Base-by-base conservation (phyloP, 1,140 invertebrate genomes). In the Cryptotermes secundus region DNA sequence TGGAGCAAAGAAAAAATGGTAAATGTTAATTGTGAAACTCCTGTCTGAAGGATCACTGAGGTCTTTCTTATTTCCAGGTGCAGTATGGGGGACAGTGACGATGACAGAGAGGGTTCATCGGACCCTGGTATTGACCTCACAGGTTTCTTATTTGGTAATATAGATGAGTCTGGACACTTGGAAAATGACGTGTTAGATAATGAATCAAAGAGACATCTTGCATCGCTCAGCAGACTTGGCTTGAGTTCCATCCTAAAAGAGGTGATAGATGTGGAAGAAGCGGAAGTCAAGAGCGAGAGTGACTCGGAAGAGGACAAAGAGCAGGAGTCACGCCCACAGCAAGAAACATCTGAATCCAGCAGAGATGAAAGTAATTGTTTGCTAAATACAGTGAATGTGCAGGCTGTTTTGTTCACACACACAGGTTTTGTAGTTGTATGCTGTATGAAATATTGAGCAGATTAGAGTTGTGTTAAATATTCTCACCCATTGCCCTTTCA, bases 91-190 rank as follows among this genome's bases (percentile, higher is more conserved):
- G n/a, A n/a, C n/a, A n/a, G n/a, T n/a, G n/a, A n/a, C n/a, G n/a
- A n/a, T 53, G 93, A 94, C 83, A 91, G 92, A 83, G 93, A 92
- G 36, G 90, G 90, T 90, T 85, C 91, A 92, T 83, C 89, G 53
- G 89, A 90, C 0, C 88, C 90, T 35, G 91, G 92, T 19, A 92
- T 96, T 82, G 94, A 95, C 87, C 91, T 99, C 82, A 97, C 97
- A 16, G 96, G 96, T 34, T 97, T 99, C 88, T 90, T n/a, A n/a
- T n/a, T n/a, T 92, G 98, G 98, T 26, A 99, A 99, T 88, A 97
- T 99, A 86, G 96, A 99, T 89, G 95, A 97, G 86, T 94, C 94
- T 83, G 97, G 98, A 81, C 93, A 97, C 86, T 90, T 99, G 19
- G 96, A 98, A 89, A 94, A 97, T 90, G 92, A 93, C 87, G 91